Percentiles rank a stretch among this genome's conserved stretches.
These are phyloP conservation scores for Heliangelus exortis DNA, from an alignment of 2,797 vertebrate genomes.

Conservation along the genomic window DNA sequence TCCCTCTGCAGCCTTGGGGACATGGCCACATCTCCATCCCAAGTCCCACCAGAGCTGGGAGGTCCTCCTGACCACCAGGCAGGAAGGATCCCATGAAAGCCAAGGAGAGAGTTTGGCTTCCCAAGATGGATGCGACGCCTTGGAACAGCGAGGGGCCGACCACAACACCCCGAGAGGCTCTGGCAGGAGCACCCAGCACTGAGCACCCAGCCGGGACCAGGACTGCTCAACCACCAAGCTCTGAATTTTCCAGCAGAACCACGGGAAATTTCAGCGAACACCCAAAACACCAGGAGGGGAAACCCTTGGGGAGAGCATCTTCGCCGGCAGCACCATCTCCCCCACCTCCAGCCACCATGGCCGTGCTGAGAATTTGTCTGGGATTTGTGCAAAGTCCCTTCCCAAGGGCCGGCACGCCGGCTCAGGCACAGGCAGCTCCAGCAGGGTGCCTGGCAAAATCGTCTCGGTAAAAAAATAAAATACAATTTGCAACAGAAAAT, in stretches of 20 bases:
- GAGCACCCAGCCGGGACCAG: not conserved
- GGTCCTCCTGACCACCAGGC: not conserved
- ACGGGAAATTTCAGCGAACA: fast-evolving
- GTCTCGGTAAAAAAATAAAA: not conserved
- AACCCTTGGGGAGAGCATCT: fast-evolving
- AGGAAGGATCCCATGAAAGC: not conserved
- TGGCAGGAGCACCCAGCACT: fast-evolving
- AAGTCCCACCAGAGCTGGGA: not conserved
- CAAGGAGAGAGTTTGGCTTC: not conserved
- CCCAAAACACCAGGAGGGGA: not conserved
- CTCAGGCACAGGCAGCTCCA: fast-evolving
- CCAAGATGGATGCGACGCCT: not conserved
- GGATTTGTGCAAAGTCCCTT: not conserved
- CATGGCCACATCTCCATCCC: not conserved
- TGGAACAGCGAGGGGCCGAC: not conserved
- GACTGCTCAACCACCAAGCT: not conserved
- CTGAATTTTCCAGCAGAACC: not conserved
- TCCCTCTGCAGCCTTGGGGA: not conserved
- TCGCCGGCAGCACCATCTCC: not conserved
- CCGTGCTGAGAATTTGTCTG: fast-evolving
- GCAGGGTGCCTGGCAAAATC: fast-evolving
- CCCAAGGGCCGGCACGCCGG: fast-evolving
- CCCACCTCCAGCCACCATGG: too few species aligned
- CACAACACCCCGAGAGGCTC: not conserved
- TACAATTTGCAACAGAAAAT: not conserved